These are phyloP conservation scores for Pandemis heparana DNA, from an alignment of 2,888 invertebrate genomes.

Conservation along the genomic window DNA sequence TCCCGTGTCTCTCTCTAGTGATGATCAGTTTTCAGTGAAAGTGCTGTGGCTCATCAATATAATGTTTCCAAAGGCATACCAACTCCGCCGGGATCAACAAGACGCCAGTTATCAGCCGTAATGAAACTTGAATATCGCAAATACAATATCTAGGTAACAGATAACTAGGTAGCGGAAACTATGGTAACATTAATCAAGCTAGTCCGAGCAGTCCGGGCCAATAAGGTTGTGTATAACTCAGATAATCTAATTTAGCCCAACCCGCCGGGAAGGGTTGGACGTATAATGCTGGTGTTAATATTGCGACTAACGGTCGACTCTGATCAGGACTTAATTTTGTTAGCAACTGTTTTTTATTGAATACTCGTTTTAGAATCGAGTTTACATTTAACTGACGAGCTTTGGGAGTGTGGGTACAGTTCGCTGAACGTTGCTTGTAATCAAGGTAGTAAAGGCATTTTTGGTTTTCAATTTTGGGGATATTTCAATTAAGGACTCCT, in stretches of 20 bases:
- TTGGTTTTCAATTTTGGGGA: no score
- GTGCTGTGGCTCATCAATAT: neutral
- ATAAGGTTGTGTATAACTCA: conserved; percentile 73
- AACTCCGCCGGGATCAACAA: neutral
- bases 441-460: no score
- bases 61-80: neutral
- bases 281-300: conserved; percentile 56
- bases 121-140: conserved; percentile 45
- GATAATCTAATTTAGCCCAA: conserved; percentile 69
- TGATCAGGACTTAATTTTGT: conserved; percentile 36
- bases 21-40: neutral
- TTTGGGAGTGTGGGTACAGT: no score
- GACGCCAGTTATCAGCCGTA: neutral
- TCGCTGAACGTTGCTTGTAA: no score
- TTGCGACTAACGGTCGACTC: conserved; percentile 33
- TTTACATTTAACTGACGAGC: neutral
- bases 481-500: no score
- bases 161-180: conserved; percentile 57
- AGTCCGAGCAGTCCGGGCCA: conserved; percentile 64
- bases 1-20: neutral
- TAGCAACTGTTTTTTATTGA: conserved; percentile 23
- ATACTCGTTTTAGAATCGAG: neutral
- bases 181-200: conserved; percentile 67
- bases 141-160: conserved; percentile 45
- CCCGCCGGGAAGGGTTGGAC: conserved; percentile 66